These are phyloP conservation scores for Phymatocera aterrima DNA, from an alignment of 2,888 invertebrate genomes.

Conservation along the genomic window DNA sequence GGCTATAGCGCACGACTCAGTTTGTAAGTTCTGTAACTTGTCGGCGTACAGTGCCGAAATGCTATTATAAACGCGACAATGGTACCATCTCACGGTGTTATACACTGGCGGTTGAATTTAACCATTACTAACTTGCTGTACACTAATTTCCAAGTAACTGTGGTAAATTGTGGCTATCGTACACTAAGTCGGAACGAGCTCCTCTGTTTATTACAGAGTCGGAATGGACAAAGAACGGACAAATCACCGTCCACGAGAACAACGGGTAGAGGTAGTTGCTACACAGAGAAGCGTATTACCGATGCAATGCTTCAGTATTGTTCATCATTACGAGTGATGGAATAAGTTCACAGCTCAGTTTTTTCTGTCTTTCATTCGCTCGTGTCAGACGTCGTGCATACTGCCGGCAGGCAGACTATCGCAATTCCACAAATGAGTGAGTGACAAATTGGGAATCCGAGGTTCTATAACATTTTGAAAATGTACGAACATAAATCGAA, in stretches of 20 bases:
- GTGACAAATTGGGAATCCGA: neutral
- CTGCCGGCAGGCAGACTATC: too few relatives aligned
- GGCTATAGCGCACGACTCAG: slow-evolving; percentile 15
- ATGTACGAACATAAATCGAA: slow-evolving; percentile 34
- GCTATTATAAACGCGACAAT: slow-evolving; percentile 45
- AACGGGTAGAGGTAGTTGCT: neutral
- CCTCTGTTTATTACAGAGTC: slow-evolving; percentile 31
- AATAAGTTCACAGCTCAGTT: too few relatives aligned
- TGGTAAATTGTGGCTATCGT: slow-evolving; percentile 41
- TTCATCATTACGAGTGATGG: neutral
- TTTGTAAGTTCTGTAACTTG: slow-evolving; percentile 44
- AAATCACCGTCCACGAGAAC: neutral
- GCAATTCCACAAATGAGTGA: neutral
- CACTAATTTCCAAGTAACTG: slow-evolving; percentile 46
- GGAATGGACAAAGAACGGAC: slow-evolving; percentile 32
- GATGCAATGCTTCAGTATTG: neutral
- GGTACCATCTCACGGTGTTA: slow-evolving; percentile 32
- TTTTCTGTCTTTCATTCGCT: too few relatives aligned
- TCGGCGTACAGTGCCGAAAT: slow-evolving; percentile 18
- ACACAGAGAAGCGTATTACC: neutral
- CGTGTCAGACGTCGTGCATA: neutral
- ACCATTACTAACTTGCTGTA: slow-evolving; percentile 46
- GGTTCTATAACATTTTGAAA: neutral
- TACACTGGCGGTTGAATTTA: slow-evolving; percentile 36
- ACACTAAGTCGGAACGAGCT: slow-evolving; percentile 33